Conservation (phyloP, 1,140 invertebrate genomes). For the Drosophila nannoptera region DNA sequence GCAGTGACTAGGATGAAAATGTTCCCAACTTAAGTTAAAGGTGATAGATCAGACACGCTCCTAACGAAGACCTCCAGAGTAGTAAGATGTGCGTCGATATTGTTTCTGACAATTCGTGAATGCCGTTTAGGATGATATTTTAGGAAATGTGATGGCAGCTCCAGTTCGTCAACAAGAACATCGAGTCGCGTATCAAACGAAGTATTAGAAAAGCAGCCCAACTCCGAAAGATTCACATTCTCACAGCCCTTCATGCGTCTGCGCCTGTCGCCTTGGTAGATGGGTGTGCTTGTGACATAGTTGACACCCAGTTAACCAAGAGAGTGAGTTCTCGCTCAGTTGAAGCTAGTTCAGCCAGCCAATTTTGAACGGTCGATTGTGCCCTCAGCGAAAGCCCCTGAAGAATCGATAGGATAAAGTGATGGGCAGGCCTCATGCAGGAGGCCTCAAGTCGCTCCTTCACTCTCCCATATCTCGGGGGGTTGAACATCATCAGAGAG, state of each 20-base stretch:
- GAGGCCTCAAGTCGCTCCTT: constrained; percentile 19
- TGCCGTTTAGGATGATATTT: constrained; percentile 13
- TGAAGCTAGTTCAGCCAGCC: constrained; percentile 27
- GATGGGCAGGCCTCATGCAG: constrained; percentile 6
- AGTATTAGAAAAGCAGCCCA: constrained; percentile 9
- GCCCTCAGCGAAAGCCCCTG: constrained; percentile 18
- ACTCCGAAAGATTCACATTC: constrained; percentile 15
- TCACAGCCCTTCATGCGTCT: not conserved
- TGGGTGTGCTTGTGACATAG: not conserved
- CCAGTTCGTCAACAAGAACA: constrained; percentile 24
- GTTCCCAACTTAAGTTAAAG: constrained; percentile 6
- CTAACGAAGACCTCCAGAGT: constrained; percentile 28
- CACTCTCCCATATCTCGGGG: constrained; percentile 11
- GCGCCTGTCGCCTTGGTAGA: not conserved
- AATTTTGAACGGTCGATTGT: constrained; percentile 25
- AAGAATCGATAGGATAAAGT: constrained; percentile 14
- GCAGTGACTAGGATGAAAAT: constrained; percentile 6
- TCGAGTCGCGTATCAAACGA: constrained; percentile 15
- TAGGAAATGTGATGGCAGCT: constrained; percentile 11
- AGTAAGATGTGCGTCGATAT: constrained; percentile 3
- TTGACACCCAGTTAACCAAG: not conserved
- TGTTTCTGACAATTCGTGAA: constrained; percentile 16
- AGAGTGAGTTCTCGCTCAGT: not conserved
- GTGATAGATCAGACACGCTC: constrained; percentile 15
- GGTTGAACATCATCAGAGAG: constrained; percentile 18